Base-by-base conservation (phyloP, 2,797 vertebrate species). In the Arctocebus calabarensis region DNA sequence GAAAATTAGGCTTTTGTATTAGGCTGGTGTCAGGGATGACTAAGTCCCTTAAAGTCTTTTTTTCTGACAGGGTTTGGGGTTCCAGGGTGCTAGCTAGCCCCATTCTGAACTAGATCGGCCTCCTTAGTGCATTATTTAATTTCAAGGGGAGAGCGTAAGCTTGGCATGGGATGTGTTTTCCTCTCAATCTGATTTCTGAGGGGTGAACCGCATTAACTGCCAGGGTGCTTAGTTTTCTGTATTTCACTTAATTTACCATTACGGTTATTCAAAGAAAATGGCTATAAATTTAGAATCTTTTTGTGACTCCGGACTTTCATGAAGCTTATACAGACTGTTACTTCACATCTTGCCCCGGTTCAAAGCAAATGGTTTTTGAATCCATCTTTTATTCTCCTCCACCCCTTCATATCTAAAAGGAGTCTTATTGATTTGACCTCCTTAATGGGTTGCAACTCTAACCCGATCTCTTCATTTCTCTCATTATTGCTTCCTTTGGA, bases 1-100 rank as follows among this genome's bases (percentile, higher is more conserved):
- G 95, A 97, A 79, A 97, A 93, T 87, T 34, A 94, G 87, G 66
- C 95, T 97, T 97, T 97, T 97, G 94, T 97, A 13, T 34, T 52
- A 16, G 62, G 91, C 70, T 86, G 66, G 83, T 29, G 27, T 75
- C 7, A 40, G 32, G n/a, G 22, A 64, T 71, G 73, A 90, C 34
- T 27, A 37, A 48, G 16, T 83, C 70, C 77, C 43, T 87, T 0
- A 1, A 43, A 14, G 23, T 29, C 40, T 89, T 29, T 32, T n/a
- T 77, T 34, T 7, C 55, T 55, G 9, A 59, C 45, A 52, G 48
- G 61, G 22, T 37, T 64, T 91, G 66, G 61, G 85, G 20, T 91
- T 89, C 92, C 59, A 57, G 75, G 48, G 43, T 12, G 89, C 66
- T 71, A 87, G 66, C 89, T 81, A 27, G 74, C 55, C 19, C 79